phyloP scores from a whole-genome alignment of 2,888 invertebrate species.

The Germaria angustata region DNA sequence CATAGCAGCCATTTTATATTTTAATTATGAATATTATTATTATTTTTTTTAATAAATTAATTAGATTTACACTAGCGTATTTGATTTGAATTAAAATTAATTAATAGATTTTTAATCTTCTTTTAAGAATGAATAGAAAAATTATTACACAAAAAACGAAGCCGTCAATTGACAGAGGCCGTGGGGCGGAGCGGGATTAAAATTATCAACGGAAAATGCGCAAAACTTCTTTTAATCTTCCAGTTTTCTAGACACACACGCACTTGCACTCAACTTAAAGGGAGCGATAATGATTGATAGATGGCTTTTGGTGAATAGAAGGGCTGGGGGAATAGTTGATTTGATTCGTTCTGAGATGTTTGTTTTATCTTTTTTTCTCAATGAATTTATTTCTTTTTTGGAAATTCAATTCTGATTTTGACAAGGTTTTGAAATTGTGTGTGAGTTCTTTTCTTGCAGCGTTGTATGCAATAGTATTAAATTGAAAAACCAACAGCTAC shows the following conservation, averaged over 20 bases:
- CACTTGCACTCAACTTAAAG: slow-evolving; percentile 22
- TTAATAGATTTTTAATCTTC: slow-evolving; percentile 12
- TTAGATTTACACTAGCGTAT: slow-evolving; percentile 50
- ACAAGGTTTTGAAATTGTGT: slow-evolving; percentile 21
- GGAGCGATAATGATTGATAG: not conserved
- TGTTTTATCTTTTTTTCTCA: not conserved
- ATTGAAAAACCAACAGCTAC: slow-evolving; percentile 13
- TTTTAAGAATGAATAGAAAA: not conserved
- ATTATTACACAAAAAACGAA: slow-evolving; percentile 41
- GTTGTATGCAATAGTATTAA: slow-evolving; percentile 21
- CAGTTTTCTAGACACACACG: slow-evolving; percentile 18
- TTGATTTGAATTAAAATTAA: slow-evolving; percentile 34
- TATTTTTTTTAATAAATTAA: slow-evolving; percentile 51
- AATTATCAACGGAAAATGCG: slow-evolving; percentile 6
- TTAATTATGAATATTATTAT: slow-evolving; percentile 65
- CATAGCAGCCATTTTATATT: slow-evolving; percentile 87
- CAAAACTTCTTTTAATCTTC: slow-evolving; percentile 12
- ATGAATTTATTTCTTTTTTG: not conserved
- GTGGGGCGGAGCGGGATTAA: slow-evolving; percentile 21
- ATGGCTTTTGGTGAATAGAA: slow-evolving; percentile 30
- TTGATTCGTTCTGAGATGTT: not conserved
- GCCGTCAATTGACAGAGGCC: slow-evolving; percentile 33
- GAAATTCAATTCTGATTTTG: not conserved
- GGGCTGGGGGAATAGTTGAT: slow-evolving; percentile 1
- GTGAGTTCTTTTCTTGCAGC: slow-evolving; percentile 7